Percentiles rank a stretch among this genome's conserved stretches.
These are phyloP conservation scores for Eupsilia transversa DNA, from an alignment of 2,888 invertebrate genomes.

Conservation along the genomic window DNA sequence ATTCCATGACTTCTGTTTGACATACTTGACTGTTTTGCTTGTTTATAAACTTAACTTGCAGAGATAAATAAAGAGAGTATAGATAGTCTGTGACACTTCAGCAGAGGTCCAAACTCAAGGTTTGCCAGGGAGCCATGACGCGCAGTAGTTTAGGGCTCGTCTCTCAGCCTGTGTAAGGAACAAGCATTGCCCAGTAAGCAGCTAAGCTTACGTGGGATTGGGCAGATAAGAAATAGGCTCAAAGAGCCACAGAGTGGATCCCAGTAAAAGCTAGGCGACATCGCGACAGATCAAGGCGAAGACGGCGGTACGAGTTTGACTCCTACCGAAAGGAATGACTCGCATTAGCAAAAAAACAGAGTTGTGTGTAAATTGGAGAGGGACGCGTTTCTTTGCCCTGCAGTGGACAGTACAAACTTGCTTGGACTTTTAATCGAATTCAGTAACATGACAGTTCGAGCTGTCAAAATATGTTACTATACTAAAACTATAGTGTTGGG, in stretches of 20 bases:
- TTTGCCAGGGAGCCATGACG: not conserved
- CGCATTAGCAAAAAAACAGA: not conserved
- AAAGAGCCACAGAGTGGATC: not conserved
- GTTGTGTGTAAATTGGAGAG: not conserved
- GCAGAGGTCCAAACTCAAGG: not conserved
- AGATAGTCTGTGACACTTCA: not conserved
- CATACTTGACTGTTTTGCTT: not conserved
- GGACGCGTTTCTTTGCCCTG: not conserved
- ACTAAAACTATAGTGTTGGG: too few relatives aligned
- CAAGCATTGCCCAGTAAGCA: too few relatives aligned
- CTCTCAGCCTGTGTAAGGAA: not conserved
- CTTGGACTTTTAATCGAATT: not conserved
- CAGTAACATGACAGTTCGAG: too few relatives aligned
- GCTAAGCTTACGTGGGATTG: too few relatives aligned
- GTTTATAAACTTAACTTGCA: not conserved
- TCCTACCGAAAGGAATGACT: not conserved
- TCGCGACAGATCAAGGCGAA: not conserved
- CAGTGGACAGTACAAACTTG: not conserved
- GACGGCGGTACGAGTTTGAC: not conserved
- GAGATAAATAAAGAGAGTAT: not conserved
- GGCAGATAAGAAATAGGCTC: not conserved
- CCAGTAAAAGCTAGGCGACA: not conserved
- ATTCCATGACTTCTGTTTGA: not conserved
- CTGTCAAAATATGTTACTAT: too few relatives aligned
- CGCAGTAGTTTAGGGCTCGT: not conserved